Base-by-base conservation (phyloP, 2,888 invertebrate genomes). In the Philonicus albiceps region DNA sequence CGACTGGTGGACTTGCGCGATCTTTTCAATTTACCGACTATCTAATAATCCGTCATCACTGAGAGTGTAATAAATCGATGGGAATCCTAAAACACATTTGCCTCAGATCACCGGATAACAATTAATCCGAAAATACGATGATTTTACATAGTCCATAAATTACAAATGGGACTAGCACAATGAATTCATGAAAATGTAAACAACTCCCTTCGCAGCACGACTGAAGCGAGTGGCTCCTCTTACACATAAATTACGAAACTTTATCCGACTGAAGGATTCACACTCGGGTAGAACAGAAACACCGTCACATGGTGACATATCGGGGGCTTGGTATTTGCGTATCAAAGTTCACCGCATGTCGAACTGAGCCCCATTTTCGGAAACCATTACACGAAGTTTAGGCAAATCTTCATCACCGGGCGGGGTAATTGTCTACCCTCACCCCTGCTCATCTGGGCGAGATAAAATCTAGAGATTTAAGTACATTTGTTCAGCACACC, bases 171-270 rank as follows among this genome's bases (percentile, higher is more conserved):
- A 74, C 19, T 34, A 19, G 30, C 34, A 74, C 74, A 74, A 74
- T 74, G 74, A 74, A 74, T 74, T 74, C 74, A 74, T 74, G 74
- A 37, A 74, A 74, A 74, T 74, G 74, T 74, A 74, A 74, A 37
- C 74, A 74, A 74, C 31, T 74, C 74, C 74, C 74, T 27, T 27
- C 11, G 64, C 49, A 64, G 27, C 64, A 27, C 34, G 74, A 1
- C 37, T 1, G 34, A 2, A 19, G 34, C 19, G 11, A n/a, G 34
- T 6, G 27, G 11, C 37, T 74, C 34, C 74, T n/a, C n/a, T 31
- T 74, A 74, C 19, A 74, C 74, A 64, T 64, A 74, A 74, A 34
- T 74, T 74, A 7, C 74, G 27, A 31, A 74, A 74, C 74, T 74
- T 31, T 74, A 74, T 74, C 74, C 31, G 37, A 34, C 74, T 74